Conservation (phyloP, 2,888 invertebrate species). For the Cantharis flavilabris region DNA sequence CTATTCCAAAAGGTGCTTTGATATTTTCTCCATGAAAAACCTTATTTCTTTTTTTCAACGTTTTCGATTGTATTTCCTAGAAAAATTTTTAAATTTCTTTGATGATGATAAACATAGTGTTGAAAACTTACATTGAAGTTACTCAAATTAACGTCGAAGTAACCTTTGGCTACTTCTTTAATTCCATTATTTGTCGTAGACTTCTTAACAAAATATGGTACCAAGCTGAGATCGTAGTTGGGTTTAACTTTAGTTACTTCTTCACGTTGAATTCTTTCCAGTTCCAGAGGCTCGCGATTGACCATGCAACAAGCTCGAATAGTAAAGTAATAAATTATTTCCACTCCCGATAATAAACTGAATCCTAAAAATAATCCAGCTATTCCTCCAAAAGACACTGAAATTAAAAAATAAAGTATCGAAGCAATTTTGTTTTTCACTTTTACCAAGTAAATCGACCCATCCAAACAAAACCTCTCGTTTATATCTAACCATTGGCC, state of each 20-base stretch:
- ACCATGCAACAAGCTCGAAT: conserved; percentile 70
- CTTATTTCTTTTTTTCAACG: neutral
- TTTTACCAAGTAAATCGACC: conserved; percentile 76
- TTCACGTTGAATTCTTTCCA: conserved; percentile 58
- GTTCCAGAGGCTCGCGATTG: conserved; percentile 57
- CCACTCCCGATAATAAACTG: conserved; percentile 75
- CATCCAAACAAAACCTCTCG: conserved; percentile 82
- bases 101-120: neutral
- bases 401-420: conserved; percentile 30
- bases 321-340: conserved; percentile 77
- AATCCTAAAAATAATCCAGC: conserved; percentile 74
- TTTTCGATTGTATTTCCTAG: conserved; percentile 35
- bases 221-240: conserved; percentile 50
- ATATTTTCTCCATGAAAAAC: conserved; percentile 19
- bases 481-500: conserved; percentile 79
- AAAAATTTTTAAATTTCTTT: conserved; percentile 10
- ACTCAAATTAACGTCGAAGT: conserved; percentile 8
- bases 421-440: conserved; percentile 7
- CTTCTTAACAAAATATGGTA: conserved; percentile 48
- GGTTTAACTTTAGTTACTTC: conserved; percentile 43
- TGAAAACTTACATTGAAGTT: conserved; percentile 2
- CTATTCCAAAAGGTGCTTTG: conserved; percentile 43
- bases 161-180: conserved; percentile 36
- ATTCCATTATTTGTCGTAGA: conserved; percentile 42
- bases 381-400: conserved; percentile 70